phyloP scores from a whole-genome alignment of 2,113 vertebrate genomes.

The Amazona vittata region DNA sequence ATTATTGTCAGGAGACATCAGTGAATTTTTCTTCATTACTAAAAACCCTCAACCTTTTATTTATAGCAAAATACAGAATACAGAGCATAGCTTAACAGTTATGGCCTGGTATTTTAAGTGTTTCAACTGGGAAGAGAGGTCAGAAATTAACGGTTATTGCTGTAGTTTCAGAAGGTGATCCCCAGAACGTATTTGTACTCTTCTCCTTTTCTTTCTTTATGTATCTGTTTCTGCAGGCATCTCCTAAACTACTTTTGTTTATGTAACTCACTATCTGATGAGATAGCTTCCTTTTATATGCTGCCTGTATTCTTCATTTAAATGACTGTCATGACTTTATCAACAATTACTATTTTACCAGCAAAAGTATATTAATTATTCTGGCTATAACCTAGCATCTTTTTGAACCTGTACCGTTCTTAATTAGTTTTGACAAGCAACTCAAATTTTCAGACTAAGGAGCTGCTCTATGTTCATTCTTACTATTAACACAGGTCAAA shows the following conservation, averaged over 20 bases:
- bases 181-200: neutral
- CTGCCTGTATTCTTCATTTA: neutral
- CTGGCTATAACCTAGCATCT: neutral
- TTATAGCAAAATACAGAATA: neutral
- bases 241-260: neutral
- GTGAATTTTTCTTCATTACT: neutral
- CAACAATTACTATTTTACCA: neutral
- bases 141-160: neutral
- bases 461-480: neutral
- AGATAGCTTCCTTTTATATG: neutral
- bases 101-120: neutral
- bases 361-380: neutral
- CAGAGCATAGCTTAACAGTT: neutral
- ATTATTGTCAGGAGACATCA: neutral
- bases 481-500: neutral
- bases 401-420: neutral
- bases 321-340: neutral
- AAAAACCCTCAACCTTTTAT: neutral
- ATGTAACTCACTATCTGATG: neutral
- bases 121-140: neutral
- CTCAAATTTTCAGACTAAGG: neutral
- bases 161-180: neutral
- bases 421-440: neutral
- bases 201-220: neutral
- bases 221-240: neutral